Base-by-base conservation (phyloP, 2,797 vertebrate genomes). In the Gymnoscopelus braueri region DNA sequence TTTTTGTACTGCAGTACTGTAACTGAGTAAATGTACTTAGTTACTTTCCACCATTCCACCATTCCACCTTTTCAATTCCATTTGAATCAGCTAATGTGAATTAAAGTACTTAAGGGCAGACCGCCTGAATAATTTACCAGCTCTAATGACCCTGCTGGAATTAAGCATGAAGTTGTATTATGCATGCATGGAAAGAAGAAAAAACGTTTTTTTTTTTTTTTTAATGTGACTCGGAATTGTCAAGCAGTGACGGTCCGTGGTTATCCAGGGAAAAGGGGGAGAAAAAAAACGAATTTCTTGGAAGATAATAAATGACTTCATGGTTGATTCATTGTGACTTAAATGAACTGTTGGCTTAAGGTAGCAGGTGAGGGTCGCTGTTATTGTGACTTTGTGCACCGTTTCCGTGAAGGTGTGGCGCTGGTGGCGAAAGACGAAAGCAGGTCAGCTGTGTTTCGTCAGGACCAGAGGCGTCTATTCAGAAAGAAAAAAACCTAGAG, bases 91-190 rank as follows among this genome's bases (percentile, higher is more conserved):
- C 73, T 79, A 83, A 84, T 70, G 55, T 67, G 59, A 69, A 67
- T 71, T 69, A 65, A 78, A 79, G 79, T 74, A 80, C 77, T 81
- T 85, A 70, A 80, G 84, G 78, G 39, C 81, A 74, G 87, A 81
- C 74, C 77, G 39, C 53, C 67, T 87, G 80, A 88, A 90, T 90
- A 85, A 89, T 89, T 84, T 79, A 90, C 79, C 54, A 71, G 67
- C 63, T 83, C 83, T 85, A 89, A 90, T 87, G 84, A 86, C 82
- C 84, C 72, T 79, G 19, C 71, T 60, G 74, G 86, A 90, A 86
- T 89, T 83, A 84, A 83, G 86, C 80, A 89, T 87, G 84, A 80
- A 84, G 60, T 85, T 72, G 65, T 76, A 84, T 87, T 81, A 84
- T 85, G 83, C 81, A 90, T 85, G 78, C 80, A 84, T 44, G 39